Conservation (phyloP, 1,140 invertebrate genomes). For the Drosophila serrata region DNA sequence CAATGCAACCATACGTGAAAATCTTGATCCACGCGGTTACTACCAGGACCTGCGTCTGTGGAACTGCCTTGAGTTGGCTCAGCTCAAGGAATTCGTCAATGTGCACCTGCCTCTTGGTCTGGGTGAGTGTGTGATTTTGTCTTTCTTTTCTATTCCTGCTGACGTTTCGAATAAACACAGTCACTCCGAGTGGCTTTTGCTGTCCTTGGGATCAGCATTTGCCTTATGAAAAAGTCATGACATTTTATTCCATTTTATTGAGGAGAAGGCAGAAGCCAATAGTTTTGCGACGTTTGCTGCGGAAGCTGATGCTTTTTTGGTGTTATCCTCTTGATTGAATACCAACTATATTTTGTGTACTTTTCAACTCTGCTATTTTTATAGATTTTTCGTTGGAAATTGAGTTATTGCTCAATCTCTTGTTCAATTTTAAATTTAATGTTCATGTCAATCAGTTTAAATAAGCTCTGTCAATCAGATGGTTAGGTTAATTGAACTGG, state of each 20-base stretch:
- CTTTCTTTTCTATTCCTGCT: not conserved
- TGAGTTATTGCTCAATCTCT: not conserved
- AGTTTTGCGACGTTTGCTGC: not conserved
- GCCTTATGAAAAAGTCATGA: conserved; percentile 73
- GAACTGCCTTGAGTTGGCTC: conserved; percentile 87
- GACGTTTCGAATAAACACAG: conserved; percentile 35
- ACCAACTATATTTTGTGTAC: not conserved
- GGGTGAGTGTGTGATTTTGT: conserved; percentile 86
- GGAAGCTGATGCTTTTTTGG: conserved; percentile 62
- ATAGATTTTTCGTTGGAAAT: not conserved
- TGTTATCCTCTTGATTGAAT: conserved; percentile 61
- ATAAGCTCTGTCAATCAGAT: not conserved
- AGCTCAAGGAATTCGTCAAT: conserved; percentile 91
- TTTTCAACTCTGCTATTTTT: not conserved
- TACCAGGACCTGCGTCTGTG: conserved; percentile 92
- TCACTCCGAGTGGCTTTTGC: conserved; percentile 26
- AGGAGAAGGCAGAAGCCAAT: not conserved
- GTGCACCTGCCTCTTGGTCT: conserved; percentile 87
- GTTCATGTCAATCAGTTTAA: conserved; percentile 1
- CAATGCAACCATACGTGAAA: conserved; percentile 95
- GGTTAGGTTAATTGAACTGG: not conserved
- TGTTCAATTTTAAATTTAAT: not conserved
- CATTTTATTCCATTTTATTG: conserved; percentile 40
- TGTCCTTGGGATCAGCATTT: conserved; percentile 36
- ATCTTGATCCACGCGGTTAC: conserved; percentile 93